Conservation (phyloP, 2,888 invertebrate species). For the Xestia sexstrigata region DNA sequence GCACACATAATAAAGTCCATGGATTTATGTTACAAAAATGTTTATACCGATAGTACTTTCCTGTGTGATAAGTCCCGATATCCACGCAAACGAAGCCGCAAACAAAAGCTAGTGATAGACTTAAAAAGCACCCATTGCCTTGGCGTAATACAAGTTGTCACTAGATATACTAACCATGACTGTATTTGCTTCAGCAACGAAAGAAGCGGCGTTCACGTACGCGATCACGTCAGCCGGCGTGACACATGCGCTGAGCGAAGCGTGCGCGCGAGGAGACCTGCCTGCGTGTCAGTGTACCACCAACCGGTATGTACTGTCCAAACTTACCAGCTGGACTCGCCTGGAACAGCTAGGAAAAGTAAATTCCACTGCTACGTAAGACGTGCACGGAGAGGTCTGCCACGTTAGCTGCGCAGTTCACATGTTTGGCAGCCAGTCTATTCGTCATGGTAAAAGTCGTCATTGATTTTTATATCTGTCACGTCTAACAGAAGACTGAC, state of each 20-base stretch:
- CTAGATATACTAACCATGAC: neutral
- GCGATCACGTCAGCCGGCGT: slow-evolving; percentile 98
- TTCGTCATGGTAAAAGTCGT: neutral
- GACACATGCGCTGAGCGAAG: slow-evolving; percentile 96
- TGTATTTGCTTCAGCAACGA: slow-evolving; percentile 92
- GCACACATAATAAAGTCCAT: too few relatives aligned
- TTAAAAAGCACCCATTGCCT: neutral
- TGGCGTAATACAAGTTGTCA: neutral
- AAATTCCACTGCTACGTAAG: neutral
- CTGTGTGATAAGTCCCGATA: neutral
- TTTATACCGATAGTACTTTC: neutral
- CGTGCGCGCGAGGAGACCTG: slow-evolving; percentile 97
- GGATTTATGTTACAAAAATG: too few relatives aligned
- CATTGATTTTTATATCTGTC: neutral
- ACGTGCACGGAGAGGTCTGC: neutral
- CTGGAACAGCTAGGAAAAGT: neutral
- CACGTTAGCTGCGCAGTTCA: neutral
- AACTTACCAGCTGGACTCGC: neutral
- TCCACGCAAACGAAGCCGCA: too few relatives aligned
- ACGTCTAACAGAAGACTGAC: neutral
- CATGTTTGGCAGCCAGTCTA: neutral
- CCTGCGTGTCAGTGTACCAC: slow-evolving; percentile 94
- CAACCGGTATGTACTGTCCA: slow-evolving; percentile 73
- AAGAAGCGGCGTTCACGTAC: slow-evolving; percentile 98
- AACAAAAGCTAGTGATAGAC: too few relatives aligned